Base-by-base conservation (phyloP, 2,888 invertebrate genomes). In the Brachyopa scutellaris region DNA sequence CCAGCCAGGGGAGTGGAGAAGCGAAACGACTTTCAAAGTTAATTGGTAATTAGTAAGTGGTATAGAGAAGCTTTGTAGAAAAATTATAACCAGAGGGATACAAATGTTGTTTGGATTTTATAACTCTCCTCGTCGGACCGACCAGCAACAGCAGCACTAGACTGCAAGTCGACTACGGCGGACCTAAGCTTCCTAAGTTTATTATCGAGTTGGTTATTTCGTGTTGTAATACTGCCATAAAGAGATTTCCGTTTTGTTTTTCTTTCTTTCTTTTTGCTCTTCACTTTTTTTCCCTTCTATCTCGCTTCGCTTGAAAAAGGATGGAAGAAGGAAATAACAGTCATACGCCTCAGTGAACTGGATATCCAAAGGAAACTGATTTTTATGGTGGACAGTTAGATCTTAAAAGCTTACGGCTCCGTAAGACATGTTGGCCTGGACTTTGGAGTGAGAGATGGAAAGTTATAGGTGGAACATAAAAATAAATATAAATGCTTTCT, bases 21-120 rank as follows among this genome's bases (percentile, higher is more conserved):
- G 61, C 38, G 72, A 82, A 64, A 61, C 55, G 59, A 74, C 67
- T 82, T 64, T 83, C 84, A 69, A 84, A 84, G 79, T 76, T 84
- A 87, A 86, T 86, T 86, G 86, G 85, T 88, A 87, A 87, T 87
- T 87, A 87, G 86, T 82, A 66, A 82, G 82, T 77, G 70, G 77
- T 77, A 26, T 33, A 55, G 70, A 40, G 33, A 66, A 72, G 82
- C 82, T 82, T 72, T 72, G 70, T 61, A 82, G 82, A 82, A 77
- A 82, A 82, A 82, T 82, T 82, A 77, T 82, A 82, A 82, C 82
- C 70, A 64, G 76, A 59, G 47, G 66, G 82, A 77, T 77, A 82
- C 76, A 82, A 82, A 82, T 82, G 76, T 61, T 72, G 61, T 61
- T 70, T 15, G 76, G 70, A 29, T 70, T 82, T 59, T 51, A 76